Evolutionary conservation across 2,113 vertebrate species (phyloP).

Genomic region (Forbesichthys agassizii): DNA sequence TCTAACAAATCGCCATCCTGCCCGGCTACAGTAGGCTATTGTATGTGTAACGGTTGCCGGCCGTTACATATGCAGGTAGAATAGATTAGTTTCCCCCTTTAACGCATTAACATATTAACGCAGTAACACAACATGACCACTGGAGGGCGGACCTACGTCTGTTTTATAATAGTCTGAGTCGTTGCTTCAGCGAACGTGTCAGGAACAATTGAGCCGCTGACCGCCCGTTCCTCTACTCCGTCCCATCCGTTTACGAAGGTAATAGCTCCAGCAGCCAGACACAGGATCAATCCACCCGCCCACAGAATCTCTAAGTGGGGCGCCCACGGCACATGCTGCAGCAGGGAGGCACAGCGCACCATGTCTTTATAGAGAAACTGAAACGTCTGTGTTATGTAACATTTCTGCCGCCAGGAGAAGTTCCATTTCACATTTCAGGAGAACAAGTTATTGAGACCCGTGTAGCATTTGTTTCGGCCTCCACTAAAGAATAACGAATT

Average conservation of each 20-base stretch:
- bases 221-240: slow-evolving; percentile 25
- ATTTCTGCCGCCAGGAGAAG: not conserved
- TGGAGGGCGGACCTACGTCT: slow-evolving; percentile 27
- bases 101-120: slow-evolving; percentile 11
- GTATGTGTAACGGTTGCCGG: not conserved
- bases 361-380: slow-evolving; percentile 9
- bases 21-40: no score
- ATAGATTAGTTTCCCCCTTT: no score
- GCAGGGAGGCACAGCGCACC: not conserved
- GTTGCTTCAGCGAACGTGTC: slow-evolving; percentile 52
- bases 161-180: slow-evolving; percentile 45
- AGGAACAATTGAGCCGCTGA: slow-evolving; percentile 37
- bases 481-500: no score
- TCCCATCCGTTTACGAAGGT: slow-evolving; percentile 56
- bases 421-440: no score
- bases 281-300: slow-evolving; percentile 36
- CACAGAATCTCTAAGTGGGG: slow-evolving; percentile 15
- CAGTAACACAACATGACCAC: slow-evolving; percentile 18
- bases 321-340: slow-evolving; percentile 19
- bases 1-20: no score
- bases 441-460: no score
- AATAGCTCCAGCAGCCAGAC: slow-evolving; percentile 52
- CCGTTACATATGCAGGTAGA: no score
- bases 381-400: slow-evolving; percentile 29
- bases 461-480: no score